Percentiles rank a stretch among this genome's conserved stretches.
Conservation (phyloP, 2,113 vertebrate species). For the Tragelaphus strepsiceros region DNA sequence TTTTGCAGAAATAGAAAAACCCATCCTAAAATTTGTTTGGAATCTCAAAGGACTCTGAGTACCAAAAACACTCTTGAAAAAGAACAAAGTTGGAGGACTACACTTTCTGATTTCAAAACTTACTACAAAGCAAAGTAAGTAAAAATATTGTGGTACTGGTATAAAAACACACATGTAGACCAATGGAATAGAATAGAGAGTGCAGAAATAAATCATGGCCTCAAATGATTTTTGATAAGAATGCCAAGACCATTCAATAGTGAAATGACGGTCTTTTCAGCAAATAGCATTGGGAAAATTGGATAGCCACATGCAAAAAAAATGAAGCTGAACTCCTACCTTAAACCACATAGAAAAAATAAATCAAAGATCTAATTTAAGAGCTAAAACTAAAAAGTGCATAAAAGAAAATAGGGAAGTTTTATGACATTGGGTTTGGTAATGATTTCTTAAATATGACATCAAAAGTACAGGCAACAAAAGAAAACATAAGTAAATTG, state of each 20-base stretch:
- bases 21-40: not conserved
- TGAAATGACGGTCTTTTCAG: not conserved
- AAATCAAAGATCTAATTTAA: not conserved
- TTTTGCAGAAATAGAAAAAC: not conserved
- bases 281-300: not conserved
- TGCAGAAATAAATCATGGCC: not conserved
- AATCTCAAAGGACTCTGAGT: not conserved
- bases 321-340: not conserved
- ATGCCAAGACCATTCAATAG: not conserved
- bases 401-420: not conserved
- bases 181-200: not conserved
- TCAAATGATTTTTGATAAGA: not conserved
- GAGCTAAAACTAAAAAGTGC: not conserved
- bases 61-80: not conserved
- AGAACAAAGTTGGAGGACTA: not conserved
- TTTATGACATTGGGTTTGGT: not conserved
- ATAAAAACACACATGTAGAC: not conserved
- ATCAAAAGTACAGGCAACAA: not conserved
- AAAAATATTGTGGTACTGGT: not conserved
- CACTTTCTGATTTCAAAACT: not conserved
- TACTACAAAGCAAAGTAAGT: not conserved
- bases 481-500: not conserved
- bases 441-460: not conserved
- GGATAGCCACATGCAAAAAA: not conserved
- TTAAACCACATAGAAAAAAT: not conserved